A percentile compares a stretch with the other conserved stretches of the same genome.
Conservation (phyloP, 2,797 vertebrate genomes). For the Arnoldichthys spilopterus region DNA sequence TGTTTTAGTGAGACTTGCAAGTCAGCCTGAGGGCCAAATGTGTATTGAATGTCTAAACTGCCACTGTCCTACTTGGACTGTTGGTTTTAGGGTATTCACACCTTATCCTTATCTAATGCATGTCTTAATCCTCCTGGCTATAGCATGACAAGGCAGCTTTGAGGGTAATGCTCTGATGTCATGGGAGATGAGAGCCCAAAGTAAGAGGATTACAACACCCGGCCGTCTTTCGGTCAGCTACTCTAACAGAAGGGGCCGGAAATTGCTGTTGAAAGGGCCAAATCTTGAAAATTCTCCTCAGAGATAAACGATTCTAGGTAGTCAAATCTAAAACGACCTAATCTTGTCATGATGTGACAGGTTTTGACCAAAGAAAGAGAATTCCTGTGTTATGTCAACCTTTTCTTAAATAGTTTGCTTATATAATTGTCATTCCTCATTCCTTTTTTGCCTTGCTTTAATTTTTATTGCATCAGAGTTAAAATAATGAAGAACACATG, state of each 20-base stretch:
- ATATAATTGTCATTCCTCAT: background rate
- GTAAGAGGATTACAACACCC: conserved; percentile 66
- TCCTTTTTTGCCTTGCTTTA: background rate
- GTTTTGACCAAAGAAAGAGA: background rate
- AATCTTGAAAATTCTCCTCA: background rate
- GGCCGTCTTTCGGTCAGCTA: background rate
- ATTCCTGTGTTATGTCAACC: background rate
- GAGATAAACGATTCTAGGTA: conserved; percentile 15
- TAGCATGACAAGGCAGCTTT: conserved; percentile 50
- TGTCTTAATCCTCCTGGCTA: conserved; percentile 53
- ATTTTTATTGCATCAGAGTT: background rate
- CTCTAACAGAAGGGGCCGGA: conserved; percentile 1
- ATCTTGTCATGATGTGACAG: background rate
- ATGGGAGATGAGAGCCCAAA: conserved; percentile 59
- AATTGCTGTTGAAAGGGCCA: background rate
- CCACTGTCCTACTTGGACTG: conserved; percentile 13
- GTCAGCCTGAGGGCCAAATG: background rate
- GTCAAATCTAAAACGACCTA: background rate
- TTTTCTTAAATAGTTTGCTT: background rate
- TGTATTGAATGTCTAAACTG: conserved; percentile 13
- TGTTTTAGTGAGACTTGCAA: background rate
- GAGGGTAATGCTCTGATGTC: conserved; percentile 67
- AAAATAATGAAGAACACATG: conserved; percentile 1
- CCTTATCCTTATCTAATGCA: conserved; percentile 60
- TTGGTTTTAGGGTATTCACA: conserved; percentile 45